A percentile compares a stretch with the other conserved stretches of the same genome.
These are phyloP conservation scores for Onychostruthus taczanowskii DNA, from an alignment of 2,113 vertebrate genomes.

Conservation along the genomic window DNA sequence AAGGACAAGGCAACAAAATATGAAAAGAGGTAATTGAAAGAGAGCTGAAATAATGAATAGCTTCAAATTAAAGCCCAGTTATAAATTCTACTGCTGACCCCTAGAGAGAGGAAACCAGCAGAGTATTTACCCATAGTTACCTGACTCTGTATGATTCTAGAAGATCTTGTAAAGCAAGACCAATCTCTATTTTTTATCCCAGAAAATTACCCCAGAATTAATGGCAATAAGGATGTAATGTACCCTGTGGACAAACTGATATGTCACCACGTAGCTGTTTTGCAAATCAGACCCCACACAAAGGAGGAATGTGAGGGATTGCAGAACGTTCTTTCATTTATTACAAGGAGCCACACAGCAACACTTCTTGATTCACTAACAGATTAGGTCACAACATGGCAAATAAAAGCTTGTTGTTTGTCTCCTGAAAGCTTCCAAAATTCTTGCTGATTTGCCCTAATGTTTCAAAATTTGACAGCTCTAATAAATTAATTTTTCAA, in stretches of 20 bases:
- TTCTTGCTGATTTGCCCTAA: background rate
- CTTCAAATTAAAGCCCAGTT: background rate
- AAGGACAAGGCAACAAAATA: constrained; percentile 4
- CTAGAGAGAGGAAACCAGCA: background rate
- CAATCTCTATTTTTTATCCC: background rate
- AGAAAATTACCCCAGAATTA: background rate
- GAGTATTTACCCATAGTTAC: background rate
- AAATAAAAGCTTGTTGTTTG: background rate
- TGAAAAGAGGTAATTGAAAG: background rate
- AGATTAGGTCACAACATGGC: background rate
- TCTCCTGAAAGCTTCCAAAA: background rate
- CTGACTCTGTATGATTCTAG: background rate
- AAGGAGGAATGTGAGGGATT: background rate
- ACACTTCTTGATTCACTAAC: background rate
- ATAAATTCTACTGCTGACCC: background rate
- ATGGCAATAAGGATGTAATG: background rate
- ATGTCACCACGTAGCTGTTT: background rate
- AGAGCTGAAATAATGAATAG: background rate
- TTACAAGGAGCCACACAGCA: background rate
- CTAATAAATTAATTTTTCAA: background rate
- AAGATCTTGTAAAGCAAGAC: background rate
- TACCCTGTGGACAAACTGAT: background rate
- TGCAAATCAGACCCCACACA: background rate
- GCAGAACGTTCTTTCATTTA: background rate
- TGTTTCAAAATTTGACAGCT: background rate